phyloP scores from a whole-genome alignment of 2,888 invertebrate species.

The Tenthredo livida region DNA sequence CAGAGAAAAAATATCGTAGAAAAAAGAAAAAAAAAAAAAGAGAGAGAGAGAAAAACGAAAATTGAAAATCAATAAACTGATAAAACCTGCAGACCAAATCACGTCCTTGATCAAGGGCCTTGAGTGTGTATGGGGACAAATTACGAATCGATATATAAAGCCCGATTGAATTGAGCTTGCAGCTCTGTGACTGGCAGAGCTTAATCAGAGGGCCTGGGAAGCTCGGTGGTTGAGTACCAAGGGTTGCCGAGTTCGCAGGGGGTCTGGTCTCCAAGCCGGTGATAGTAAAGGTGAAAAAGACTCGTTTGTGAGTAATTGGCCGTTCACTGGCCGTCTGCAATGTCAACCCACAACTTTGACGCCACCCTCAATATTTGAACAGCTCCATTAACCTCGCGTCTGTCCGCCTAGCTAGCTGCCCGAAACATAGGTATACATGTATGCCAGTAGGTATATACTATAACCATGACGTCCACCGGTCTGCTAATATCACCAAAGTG shows the following conservation, averaged over 20 bases:
- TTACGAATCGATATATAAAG: constrained; percentile 5
- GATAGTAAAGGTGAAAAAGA: background rate
- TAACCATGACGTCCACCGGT: background rate
- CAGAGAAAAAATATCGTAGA: background rate
- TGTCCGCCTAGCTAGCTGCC: background rate
- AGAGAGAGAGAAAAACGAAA: background rate
- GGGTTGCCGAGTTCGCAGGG: background rate
- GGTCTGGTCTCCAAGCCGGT: background rate
- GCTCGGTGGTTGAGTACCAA: background rate
- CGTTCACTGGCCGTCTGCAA: background rate
- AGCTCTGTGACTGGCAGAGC: background rate
- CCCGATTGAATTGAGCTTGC: background rate
- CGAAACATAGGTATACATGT: background rate
- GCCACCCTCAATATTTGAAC: constrained; percentile 33
- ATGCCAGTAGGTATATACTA: background rate
- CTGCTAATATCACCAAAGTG: constrained; percentile 1
- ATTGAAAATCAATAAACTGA: background rate
- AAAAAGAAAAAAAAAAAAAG: background rate
- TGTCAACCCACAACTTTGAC: constrained; percentile 16
- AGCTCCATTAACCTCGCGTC: background rate
- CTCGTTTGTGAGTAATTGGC: constrained; percentile 30
- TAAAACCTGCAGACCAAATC: background rate
- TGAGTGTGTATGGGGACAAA: background rate
- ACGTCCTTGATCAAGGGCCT: background rate
- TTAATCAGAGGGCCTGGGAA: background rate